Evolutionary conservation across 37 sponge, comb jelly and placozoan genomes (phyloP).

Genomic region (Aplysina aerophoba): DNA sequence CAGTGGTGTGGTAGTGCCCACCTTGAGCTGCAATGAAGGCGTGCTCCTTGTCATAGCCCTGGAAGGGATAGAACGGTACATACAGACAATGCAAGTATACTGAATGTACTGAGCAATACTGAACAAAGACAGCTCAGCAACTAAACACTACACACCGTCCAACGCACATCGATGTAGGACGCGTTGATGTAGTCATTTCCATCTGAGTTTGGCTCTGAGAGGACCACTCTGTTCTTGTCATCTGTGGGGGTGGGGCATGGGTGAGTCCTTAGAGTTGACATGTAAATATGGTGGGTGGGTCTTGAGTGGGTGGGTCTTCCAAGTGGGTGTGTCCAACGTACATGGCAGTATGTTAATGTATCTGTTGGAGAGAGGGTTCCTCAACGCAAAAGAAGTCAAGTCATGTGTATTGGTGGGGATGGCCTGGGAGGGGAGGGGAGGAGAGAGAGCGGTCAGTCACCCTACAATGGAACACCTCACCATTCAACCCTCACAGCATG

Average conservation of each 20-base stretch:
- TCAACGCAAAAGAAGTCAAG: not conserved
- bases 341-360: conserved; percentile 24
- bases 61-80: not conserved
- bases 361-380: conserved; percentile 18
- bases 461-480: not conserved
- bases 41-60: not conserved
- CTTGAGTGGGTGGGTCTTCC: too few relatives aligned
- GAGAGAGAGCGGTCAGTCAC: not conserved
- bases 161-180: conserved; percentile 10
- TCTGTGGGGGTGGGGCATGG: conserved; percentile 5
- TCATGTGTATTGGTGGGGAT: conserved; percentile 8
- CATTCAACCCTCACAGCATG: too few relatives aligned
- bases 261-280: not conserved
- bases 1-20: not conserved
- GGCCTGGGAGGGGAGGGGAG: not conserved
- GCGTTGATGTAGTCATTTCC: conserved; percentile 39
- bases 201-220: conserved; percentile 11
- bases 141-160: too few relatives aligned
- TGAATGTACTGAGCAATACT: too few relatives aligned
- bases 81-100: too few relatives aligned
- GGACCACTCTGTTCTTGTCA: conserved; percentile 20
- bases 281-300: not conserved
- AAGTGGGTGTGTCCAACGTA: not conserved
- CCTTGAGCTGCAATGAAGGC: conserved; percentile 19
- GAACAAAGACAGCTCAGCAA: too few relatives aligned